phyloP scores from a whole-genome alignment of 2,113 vertebrate genomes.

The Dasyprocta punctata region DNA sequence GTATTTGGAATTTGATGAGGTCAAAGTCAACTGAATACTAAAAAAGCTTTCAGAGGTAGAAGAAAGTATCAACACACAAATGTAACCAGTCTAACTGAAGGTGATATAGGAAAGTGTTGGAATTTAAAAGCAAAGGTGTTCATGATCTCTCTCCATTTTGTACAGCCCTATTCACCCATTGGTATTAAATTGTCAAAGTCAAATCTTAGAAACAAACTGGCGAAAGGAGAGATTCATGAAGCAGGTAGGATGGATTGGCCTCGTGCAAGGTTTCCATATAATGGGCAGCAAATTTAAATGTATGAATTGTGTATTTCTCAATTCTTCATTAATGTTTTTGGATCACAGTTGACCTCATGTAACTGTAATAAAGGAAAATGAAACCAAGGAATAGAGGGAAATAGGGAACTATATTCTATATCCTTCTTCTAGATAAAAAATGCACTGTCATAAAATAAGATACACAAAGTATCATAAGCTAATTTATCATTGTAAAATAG shows the following conservation, averaged over 20 bases:
- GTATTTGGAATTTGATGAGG: constrained; percentile 95
- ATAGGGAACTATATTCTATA: neutral
- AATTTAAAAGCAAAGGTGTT: neutral
- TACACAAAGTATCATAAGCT: neutral
- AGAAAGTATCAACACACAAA: constrained; percentile 89
- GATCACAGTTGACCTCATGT: neutral
- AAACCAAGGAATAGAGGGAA: neutral
- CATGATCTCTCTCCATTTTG: neutral
- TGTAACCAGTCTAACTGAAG: constrained; percentile 85
- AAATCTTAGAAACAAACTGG: neutral
- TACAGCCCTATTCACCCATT: neutral
- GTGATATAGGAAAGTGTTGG: neutral
- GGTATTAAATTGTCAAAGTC: constrained; percentile 62
- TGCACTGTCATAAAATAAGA: neutral
- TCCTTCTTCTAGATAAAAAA: neutral
- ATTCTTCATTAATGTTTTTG: neutral
- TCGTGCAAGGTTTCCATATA: neutral
- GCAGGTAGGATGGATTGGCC: too few species aligned
- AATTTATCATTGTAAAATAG: neutral
- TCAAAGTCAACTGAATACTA: constrained; percentile 91
- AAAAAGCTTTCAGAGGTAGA: constrained; percentile 95
- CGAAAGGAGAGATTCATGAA: neutral
- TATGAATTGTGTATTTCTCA: neutral
- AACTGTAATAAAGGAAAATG: neutral
- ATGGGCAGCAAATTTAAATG: neutral